A percentile compares a stretch with the other conserved stretches of the same genome.
Conservation (phyloP, 2,797 vertebrate species). For the Synanceia verrucosa region DNA sequence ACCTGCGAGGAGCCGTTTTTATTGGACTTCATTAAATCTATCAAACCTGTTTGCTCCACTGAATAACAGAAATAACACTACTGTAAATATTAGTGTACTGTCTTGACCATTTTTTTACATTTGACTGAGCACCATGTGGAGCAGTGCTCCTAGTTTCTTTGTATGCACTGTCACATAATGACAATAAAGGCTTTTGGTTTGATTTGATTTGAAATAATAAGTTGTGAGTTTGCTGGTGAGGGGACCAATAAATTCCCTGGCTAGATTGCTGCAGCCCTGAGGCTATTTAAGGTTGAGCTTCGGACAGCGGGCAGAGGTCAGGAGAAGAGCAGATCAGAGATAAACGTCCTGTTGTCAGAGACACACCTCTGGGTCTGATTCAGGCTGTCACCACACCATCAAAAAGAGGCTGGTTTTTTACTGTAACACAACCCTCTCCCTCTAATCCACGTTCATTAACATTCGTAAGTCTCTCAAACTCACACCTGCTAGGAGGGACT, state of each 20-base stretch:
- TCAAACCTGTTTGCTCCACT: conserved; percentile 14
- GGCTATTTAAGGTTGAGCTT: conserved; percentile 34
- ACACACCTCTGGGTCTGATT: conserved; percentile 2
- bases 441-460: conserved; percentile 50
- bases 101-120: too few relatives aligned
- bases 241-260: conserved; percentile 23
- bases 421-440: conserved; percentile 38
- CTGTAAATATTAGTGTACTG: too few relatives aligned
- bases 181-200: too few relatives aligned
- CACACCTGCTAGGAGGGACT: conserved; percentile 29
- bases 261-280: neutral
- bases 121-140: too few relatives aligned
- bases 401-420: conserved; percentile 15
- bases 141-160: too few relatives aligned
- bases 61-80: conserved; percentile 43
- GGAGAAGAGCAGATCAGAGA: conserved; percentile 4
- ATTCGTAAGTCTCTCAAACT: conserved; percentile 20
- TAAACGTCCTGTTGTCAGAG: neutral
- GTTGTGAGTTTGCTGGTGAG: conserved; percentile 37
- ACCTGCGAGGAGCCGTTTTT: conserved; percentile 12
- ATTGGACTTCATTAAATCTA: conserved; percentile 31
- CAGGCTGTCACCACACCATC: conserved; percentile 18
- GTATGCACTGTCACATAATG: too few relatives aligned
- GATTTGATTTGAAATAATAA: too few relatives aligned
- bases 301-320: conserved; percentile 12